A percentile compares a stretch with the other conserved stretches of the same genome.
These are phyloP conservation scores for Dicaeum eximium DNA, from an alignment of 2,113 vertebrate species.

Conservation along the genomic window DNA sequence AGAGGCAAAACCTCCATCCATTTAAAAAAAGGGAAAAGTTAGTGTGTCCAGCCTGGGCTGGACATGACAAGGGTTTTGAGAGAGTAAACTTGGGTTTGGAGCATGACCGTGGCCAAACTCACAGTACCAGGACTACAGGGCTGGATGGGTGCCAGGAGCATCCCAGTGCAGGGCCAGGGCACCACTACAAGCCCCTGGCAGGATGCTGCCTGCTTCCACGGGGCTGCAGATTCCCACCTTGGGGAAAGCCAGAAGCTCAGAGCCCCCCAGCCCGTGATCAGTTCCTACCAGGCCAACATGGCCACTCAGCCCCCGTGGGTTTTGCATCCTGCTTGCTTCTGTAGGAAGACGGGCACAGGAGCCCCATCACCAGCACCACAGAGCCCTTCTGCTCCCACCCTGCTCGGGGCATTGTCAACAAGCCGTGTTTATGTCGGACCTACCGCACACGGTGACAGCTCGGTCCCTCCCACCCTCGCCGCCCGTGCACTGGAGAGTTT, in stretches of 20 bases:
- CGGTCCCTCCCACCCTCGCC: constrained; percentile 1
- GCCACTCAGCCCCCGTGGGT: background rate
- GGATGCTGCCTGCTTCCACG: background rate
- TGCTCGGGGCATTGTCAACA: background rate
- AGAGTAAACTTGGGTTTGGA: background rate
- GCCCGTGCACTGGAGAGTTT: background rate
- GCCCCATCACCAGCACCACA: background rate
- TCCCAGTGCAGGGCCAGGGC: rapidly evolving
- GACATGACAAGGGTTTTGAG: background rate
- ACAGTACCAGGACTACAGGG: background rate
- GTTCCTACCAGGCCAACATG: rapidly evolving
- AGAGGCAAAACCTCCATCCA: background rate
- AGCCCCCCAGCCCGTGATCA: background rate
- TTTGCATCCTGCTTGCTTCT: background rate
- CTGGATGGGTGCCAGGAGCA: background rate
- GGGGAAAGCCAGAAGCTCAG: background rate
- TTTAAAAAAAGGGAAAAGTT: background rate
- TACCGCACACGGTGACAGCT: background rate
- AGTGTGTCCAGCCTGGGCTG: background rate
- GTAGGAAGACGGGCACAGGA: rapidly evolving
- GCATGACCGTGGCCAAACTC: background rate
- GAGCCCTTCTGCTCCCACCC: background rate
- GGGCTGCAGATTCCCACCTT: background rate
- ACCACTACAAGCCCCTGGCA: rapidly evolving
- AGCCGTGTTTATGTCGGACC: background rate